Evolutionary conservation across 2,797 vertebrate genomes (phyloP), one percentile per base, ranked within the genome.

Genomic region (Oreochromis grahami): DNA sequence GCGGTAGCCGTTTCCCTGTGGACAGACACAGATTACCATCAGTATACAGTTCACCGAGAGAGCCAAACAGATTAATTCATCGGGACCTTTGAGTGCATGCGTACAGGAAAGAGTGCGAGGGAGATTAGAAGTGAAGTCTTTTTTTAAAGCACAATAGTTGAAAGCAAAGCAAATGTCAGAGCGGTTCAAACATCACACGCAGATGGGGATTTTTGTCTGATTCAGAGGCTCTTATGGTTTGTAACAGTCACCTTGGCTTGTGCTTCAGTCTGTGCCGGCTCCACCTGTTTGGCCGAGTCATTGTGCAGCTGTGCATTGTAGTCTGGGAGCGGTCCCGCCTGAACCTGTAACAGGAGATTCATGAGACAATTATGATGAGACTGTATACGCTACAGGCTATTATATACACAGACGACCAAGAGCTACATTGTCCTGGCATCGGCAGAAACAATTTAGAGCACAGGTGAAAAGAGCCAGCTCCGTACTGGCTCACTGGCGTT

Each of bases 281-380:
- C 95, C 92, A 90, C 94, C 89, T 94, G 94, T 88, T 96, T 97
- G 90, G 92, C 94, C 15, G 95, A 88, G 85, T 96, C 96, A 88
- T 91, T 95, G 92, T 96, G 95, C 88, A 94, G 93, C 93, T 95
- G 96, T 88, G 95, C 86, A 79, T 94, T 95, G 94, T 94, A 95
- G 83, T 96, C 96, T 90, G 95, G 94, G 93, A 95, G 95, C 78
- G 96, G 95, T 82, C 96, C 96, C 12, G 96, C 91, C 92, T 95
- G 95, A 86, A 96, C 92, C 95, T 96, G 95, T 19, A 92, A 92
- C 56, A 12, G 38, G 85, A 93, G 89, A 93, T 56, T 82, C 87
- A 93, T 11, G 17, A 76, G 84, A 84, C 90, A 84, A 86, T 93
- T 92, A 92, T 60, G 72, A 89, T 45, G 90, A 87, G 86, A 86